Evolutionary conservation across 2,888 invertebrate genomes (phyloP).

Genomic region (Clistopyga incitator): DNA sequence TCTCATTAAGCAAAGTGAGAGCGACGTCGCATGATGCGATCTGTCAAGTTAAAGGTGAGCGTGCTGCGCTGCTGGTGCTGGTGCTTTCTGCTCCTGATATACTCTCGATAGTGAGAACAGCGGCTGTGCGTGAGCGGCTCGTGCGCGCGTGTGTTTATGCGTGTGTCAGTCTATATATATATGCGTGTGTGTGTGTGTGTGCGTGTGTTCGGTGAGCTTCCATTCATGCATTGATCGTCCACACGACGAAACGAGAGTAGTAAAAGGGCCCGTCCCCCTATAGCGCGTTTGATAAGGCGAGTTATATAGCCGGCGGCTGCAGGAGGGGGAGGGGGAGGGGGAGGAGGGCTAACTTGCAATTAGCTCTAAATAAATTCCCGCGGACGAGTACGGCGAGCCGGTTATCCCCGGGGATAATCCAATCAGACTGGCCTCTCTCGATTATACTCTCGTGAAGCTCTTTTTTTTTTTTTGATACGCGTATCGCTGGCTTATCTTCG

Average conservation of each 20-base stretch:
- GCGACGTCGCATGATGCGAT: neutral
- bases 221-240: conserved; percentile 83
- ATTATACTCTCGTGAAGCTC: neutral
- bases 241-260: conserved; percentile 69
- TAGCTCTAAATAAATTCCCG: conserved; percentile 68
- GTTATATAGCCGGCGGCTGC: conserved; percentile 2
- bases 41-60: conserved; percentile 7
- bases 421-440: conserved; percentile 40
- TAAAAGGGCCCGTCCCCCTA: conserved; percentile 53
- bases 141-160: conserved; percentile 61
- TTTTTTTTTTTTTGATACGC: neutral
- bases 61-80: conserved; percentile 27
- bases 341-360: conserved; percentile 66
- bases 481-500: conserved; percentile 9
- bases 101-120: conserved; percentile 14
- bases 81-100: conserved; percentile 16
- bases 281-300: conserved; percentile 71
- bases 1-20: too few relatives aligned
- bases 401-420: conserved; percentile 59
- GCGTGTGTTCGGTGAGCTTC: conserved; percentile 68
- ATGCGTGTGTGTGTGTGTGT: conserved; percentile 55
- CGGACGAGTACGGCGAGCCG: conserved; percentile 48
- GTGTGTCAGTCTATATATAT: neutral
- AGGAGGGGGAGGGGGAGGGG: neutral
- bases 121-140: conserved; percentile 61